These are phyloP conservation scores for Lateolabrax maculatus DNA, from an alignment of 2,797 vertebrate species.

Conservation along the genomic window DNA sequence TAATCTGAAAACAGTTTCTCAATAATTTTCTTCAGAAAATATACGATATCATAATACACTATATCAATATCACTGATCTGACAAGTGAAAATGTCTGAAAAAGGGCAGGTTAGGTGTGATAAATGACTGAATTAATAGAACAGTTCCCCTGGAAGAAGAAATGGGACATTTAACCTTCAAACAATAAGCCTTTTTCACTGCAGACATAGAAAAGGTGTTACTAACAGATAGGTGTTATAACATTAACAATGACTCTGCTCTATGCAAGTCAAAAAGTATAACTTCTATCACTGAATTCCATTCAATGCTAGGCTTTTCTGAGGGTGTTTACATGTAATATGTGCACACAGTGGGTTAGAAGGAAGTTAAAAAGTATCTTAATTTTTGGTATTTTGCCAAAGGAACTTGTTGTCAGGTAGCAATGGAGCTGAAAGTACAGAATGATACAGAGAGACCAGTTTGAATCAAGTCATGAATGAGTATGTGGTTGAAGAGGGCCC, in stretches of 20 bases:
- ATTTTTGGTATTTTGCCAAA: not conserved
- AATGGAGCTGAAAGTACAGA: not conserved
- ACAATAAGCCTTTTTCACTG: no score
- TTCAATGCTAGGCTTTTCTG: not conserved
- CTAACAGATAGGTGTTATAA: no score
- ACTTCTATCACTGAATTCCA: not conserved
- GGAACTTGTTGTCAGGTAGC: not conserved
- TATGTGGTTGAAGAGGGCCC: not conserved
- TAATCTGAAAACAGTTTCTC: not conserved
- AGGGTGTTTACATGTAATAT: not conserved
- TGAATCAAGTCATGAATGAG: not conserved
- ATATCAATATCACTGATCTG: not conserved
- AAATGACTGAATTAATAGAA: no score
- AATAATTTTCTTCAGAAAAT: not conserved
- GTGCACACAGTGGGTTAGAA: not conserved
- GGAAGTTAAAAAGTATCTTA: not conserved
- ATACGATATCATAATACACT: not conserved
- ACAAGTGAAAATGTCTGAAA: no score
- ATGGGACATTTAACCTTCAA: no score
- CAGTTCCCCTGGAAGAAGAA: no score
- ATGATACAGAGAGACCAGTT: no score
- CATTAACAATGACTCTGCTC: no score
- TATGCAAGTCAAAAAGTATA: not conserved
- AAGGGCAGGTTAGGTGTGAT: no score
- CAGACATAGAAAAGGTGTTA: no score